Conservation (phyloP, 2,113 vertebrate genomes). For the rat (Rattus norvegicus) region GRCr8 NC_086021.1:158110501-158111000, state of each 20-base stretch:
- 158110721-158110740: rapidly evolving
- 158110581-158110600: rapidly evolving
- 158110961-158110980: too few relatives aligned
- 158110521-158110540: too few relatives aligned
- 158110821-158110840: background rate
- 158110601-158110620: background rate
- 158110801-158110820: too few relatives aligned
- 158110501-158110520: background rate
- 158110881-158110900: background rate
- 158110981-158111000: background rate
- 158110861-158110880: background rate
- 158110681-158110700: background rate
- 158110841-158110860: background rate
- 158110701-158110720: background rate
- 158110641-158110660: background rate
- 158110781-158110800: background rate
- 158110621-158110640: rapidly evolving
- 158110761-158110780: rapidly evolving
- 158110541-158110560: background rate
- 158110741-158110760: background rate
- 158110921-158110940: background rate
- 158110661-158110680: background rate
- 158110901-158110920: background rate
- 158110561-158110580: background rate
- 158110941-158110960: background rate